Evolutionary conservation across 2,113 vertebrate genomes (phyloP).

Genomic region (Mellivora capensis): DNA sequence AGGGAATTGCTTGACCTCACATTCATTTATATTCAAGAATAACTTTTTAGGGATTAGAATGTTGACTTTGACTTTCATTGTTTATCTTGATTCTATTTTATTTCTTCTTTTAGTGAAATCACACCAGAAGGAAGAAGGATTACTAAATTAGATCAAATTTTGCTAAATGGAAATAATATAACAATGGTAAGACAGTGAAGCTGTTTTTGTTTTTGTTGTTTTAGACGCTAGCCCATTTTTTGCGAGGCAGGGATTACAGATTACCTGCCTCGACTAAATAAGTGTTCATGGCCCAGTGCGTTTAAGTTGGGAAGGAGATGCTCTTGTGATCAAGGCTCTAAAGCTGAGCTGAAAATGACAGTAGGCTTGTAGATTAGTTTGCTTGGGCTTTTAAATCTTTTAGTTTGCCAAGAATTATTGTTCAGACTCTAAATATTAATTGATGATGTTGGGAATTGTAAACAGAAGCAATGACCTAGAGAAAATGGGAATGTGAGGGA

Average conservation of each 20-base stretch:
- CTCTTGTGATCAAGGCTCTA: neutral
- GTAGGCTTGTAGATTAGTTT: neutral
- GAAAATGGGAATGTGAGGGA: neutral
- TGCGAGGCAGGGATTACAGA: neutral
- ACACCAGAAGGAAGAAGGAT: constrained; percentile 97
- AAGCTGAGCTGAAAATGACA: neutral
- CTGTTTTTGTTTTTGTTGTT: neutral
- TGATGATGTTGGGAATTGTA: neutral
- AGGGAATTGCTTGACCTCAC: neutral
- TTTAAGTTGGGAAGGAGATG: neutral
- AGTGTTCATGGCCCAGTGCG: neutral
- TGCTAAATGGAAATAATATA: constrained; percentile 98
- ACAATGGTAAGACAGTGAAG: constrained; percentile 89
- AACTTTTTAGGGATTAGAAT: neutral
- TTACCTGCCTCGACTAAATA: neutral
- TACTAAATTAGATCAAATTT: constrained; percentile 97
- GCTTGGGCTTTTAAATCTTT: neutral
- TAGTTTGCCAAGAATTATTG: neutral
- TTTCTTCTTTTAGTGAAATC: constrained; percentile 89
- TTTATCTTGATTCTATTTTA: constrained; percentile 40
- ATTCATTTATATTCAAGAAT: neutral
- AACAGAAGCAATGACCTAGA: neutral
- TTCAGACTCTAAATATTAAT: neutral
- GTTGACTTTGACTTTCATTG: constrained; percentile 22
- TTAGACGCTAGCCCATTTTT: neutral